Conservation (phyloP, 2,888 invertebrate genomes). For the Reticulitermes lucifugus region DNA sequence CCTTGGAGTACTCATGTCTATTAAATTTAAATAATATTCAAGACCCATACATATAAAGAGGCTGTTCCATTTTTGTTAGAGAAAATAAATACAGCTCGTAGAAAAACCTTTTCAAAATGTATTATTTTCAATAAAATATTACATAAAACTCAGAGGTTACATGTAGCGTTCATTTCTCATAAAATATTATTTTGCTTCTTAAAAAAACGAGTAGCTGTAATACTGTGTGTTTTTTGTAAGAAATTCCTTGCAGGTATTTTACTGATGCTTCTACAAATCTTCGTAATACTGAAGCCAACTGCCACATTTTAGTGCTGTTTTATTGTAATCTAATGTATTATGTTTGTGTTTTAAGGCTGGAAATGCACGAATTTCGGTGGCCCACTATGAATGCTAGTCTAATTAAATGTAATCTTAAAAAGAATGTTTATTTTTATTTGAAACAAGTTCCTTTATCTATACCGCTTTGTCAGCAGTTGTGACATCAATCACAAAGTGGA, state of each 20-base stretch:
- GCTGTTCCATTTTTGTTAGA: background rate
- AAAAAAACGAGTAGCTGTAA: background rate
- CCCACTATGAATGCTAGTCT: background rate
- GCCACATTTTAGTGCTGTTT: background rate
- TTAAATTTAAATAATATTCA: constrained; percentile 1
- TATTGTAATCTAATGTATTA: background rate
- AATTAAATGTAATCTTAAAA: background rate
- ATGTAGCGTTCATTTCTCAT: background rate
- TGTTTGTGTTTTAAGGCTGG: background rate
- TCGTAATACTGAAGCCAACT: background rate
- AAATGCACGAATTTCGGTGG: background rate
- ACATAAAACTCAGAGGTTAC: background rate
- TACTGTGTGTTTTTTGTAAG: background rate
- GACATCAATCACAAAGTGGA: too few relatives aligned
- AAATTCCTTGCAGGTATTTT: background rate
- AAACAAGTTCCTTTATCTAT: background rate
- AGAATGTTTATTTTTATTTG: background rate
- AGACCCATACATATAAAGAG: background rate
- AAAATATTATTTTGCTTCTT: constrained; percentile 1
- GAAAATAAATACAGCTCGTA: background rate
- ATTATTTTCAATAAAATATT: background rate
- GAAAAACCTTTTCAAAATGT: background rate
- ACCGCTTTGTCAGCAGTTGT: background rate
- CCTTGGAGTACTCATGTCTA: background rate
- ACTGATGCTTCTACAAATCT: background rate